Conservation (phyloP, 2,888 invertebrate species). For the Dynastes tityus region DNA sequence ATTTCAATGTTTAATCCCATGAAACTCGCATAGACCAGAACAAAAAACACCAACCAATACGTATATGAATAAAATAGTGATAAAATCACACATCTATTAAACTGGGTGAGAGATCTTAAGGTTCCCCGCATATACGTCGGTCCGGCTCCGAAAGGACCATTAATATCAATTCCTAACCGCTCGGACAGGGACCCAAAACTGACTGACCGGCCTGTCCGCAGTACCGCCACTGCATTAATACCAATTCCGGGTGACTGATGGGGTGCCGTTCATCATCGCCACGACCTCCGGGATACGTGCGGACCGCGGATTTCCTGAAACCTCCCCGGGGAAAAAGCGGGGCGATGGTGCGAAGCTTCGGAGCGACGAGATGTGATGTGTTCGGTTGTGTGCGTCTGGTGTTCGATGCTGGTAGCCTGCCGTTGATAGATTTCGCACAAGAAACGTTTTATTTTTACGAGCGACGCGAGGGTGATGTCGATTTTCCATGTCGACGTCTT, state of each 20-base stretch:
- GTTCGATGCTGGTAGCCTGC: background rate
- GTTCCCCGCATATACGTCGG: constrained; percentile 56
- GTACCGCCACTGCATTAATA: constrained; percentile 70
- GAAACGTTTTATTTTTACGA: constrained; percentile 55
- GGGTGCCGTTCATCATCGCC: constrained; percentile 69
- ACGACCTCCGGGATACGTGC: constrained; percentile 65
- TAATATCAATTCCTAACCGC: constrained; percentile 69
- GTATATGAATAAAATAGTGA: constrained; percentile 70
- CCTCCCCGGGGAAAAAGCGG: constrained; percentile 61
- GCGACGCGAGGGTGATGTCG: constrained; percentile 22
- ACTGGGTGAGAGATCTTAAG: constrained; percentile 63
- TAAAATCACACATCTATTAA: constrained; percentile 66
- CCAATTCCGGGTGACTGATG: constrained; percentile 71
- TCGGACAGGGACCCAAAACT: constrained; percentile 60
- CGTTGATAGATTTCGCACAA: constrained; percentile 60
- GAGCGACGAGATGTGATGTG: constrained; percentile 25
- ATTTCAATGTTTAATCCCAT: too few relatives aligned
- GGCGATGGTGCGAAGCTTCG: constrained; percentile 36
- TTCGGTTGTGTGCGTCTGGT: constrained; percentile 11
- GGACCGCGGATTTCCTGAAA: constrained; percentile 65
- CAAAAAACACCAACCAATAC: too few relatives aligned
- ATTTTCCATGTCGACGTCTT: constrained; percentile 15
- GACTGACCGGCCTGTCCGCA: constrained; percentile 67
- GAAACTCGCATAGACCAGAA: too few relatives aligned
- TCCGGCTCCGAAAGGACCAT: constrained; percentile 61